Conservation (phyloP, 2,888 invertebrate species). For the Carterocephalus palaemon region DNA sequence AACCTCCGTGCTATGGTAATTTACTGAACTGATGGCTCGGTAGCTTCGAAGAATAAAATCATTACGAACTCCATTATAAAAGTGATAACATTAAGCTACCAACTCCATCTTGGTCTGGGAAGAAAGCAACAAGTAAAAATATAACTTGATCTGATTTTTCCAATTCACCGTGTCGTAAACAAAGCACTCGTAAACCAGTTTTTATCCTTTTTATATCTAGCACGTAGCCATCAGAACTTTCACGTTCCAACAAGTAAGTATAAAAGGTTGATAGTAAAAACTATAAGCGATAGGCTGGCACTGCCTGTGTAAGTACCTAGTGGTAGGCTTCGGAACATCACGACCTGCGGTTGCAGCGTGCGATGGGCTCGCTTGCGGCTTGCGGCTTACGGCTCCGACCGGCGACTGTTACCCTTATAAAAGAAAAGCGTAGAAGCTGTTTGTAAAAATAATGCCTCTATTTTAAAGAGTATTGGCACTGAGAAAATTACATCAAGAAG, state of each 20-base stretch:
- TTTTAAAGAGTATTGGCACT: too few relatives aligned
- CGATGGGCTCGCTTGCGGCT: neutral
- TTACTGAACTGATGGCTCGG: neutral
- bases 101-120: constrained; percentile 5
- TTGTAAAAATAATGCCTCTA: too few relatives aligned
- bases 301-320: constrained; percentile 2
- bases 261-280: constrained; percentile 21
- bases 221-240: constrained; percentile 25
- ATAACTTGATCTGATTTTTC: constrained; percentile 16
- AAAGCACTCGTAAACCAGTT: constrained; percentile 22
- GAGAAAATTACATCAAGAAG: too few relatives aligned
- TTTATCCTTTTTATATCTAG: constrained; percentile 20
- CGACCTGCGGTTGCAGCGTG: constrained; percentile 11
- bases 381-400: neutral
- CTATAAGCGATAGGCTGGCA: constrained; percentile 16
- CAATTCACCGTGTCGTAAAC: constrained; percentile 21
- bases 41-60: neutral
- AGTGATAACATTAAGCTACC: constrained; percentile 7
- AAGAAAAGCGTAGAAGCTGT: too few relatives aligned
- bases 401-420: too few relatives aligned
- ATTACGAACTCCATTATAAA: constrained; percentile 10
- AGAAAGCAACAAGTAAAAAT: constrained; percentile 11
- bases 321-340: constrained; percentile 10
- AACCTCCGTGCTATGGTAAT: constrained; percentile 1
- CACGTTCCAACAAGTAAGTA: constrained; percentile 22